Evolutionary conservation across 2,113 vertebrate genomes (phyloP).

Genomic region (Grammatotria lemairii): DNA sequence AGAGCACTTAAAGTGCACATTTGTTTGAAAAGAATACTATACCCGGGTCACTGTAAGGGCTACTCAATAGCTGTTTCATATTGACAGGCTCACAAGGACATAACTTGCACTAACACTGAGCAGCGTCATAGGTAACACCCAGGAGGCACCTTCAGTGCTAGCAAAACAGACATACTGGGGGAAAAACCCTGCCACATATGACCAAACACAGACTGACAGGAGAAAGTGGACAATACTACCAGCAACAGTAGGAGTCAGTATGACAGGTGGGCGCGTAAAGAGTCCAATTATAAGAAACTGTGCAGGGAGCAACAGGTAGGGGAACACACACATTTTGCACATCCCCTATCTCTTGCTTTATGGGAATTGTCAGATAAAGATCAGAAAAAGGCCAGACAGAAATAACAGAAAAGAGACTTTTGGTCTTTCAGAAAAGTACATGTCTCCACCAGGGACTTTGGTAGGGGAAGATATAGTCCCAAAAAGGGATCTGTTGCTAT

Average conservation of each 20-base stretch:
- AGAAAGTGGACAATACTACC: constrained; percentile 1
- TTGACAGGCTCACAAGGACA: constrained; percentile 27
- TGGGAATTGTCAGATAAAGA: constrained; percentile 27
- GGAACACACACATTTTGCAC: constrained; percentile 13
- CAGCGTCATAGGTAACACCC: not conserved
- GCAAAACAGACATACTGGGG: not conserved
- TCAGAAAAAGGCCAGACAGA: not conserved
- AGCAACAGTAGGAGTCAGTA: not conserved
- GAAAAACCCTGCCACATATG: not conserved
- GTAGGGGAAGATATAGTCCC: not conserved
- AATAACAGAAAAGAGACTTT: not conserved
- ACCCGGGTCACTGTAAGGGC: not conserved
- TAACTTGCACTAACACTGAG: not conserved
- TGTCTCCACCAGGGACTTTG: not conserved
- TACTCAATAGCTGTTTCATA: constrained; percentile 3
- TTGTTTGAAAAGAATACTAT: not conserved
- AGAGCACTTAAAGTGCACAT: not conserved
- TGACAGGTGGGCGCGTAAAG: constrained; percentile 26
- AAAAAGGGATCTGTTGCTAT: not conserved
- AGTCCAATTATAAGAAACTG: constrained; percentile 35
- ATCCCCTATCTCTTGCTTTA: not conserved
- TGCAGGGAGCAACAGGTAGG: not conserved
- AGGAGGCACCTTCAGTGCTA: not conserved
- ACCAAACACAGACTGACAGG: constrained; percentile 28
- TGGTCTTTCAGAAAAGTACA: not conserved